Evolutionary conservation across 2,113 vertebrate species (phyloP), one percentile per base, ranked within the genome.

Genomic region (Meriones unguiculatus): DNA sequence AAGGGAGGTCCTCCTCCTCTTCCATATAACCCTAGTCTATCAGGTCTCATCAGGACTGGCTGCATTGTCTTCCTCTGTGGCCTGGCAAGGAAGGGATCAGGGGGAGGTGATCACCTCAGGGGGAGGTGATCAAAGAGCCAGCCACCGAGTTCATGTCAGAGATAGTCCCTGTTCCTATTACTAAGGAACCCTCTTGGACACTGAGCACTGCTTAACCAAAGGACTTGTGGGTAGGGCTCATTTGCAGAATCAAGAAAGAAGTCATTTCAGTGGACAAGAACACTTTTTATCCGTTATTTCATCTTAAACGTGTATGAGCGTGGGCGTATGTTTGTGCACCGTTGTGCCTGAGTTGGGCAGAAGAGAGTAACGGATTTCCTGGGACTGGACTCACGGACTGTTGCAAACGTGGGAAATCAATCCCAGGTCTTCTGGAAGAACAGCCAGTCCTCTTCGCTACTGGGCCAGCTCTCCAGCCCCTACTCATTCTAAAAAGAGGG

Each of bases 201-300:
- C 46, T 46, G 46, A 46, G 46, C 3, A 87, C 78, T 90, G 96
- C 35, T 82, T 86, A 93, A 25, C 30, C 13, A 35, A 46, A 32
- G 62, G 86, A 30, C 8, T 89, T 32, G 12, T 7, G 32, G 25
- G 59, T 20, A 5, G 18, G 3, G 9, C 24, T 73, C 95, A 80
- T 96, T 96, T 97, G 87, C n/a, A 95, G 80, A 94, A 84, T 70
- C 91, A 50, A 77, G 89, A 85, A 91, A 9, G 52, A 85, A 93
- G 38, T 67, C 88, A 89, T 86, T 97, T 92, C 69, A 50, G 5
- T 15, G 32, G 72, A 24, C 38, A 77, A 80, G 90, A 90, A 25
- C 7, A 64, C 13, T 95, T 89, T 65, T 67, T 84, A 70, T 70
- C 17, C 94, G 95, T 85, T 20, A 46, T 46, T 85, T 46, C 25